phyloP scores from a whole-genome alignment of 1,140 invertebrate species.

The Antheraea mylitta region DNA sequence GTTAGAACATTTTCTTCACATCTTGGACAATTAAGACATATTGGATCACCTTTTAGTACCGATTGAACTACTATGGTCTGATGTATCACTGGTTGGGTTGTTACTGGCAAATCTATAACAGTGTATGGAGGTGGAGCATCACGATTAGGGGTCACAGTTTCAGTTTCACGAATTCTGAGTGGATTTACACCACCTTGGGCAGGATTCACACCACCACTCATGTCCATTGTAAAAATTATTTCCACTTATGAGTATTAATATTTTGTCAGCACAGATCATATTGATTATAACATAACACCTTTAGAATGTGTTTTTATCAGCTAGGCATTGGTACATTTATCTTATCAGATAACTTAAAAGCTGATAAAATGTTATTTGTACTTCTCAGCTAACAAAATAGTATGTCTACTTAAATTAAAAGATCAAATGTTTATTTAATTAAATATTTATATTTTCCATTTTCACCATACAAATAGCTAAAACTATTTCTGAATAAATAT shows the following conservation, averaged over 20 bases:
- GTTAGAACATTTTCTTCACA: slow-evolving; percentile 51
- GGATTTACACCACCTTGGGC: slow-evolving; percentile 21
- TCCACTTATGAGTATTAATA: slow-evolving; percentile 5
- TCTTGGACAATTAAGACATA: slow-evolving; percentile 42
- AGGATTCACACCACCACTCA: slow-evolving; percentile 28
- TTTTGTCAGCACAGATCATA: slow-evolving; percentile 16
- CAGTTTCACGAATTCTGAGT: slow-evolving; percentile 19
- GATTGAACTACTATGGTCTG: slow-evolving; percentile 52
- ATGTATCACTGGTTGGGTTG: slow-evolving; percentile 37
- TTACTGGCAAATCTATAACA: slow-evolving; percentile 22
- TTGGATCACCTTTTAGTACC: slow-evolving; percentile 41
- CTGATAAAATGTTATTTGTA: slow-evolving; percentile 7
- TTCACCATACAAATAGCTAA: neutral
- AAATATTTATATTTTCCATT: neutral
- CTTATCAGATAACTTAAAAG: slow-evolving; percentile 26
- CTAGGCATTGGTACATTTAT: slow-evolving; percentile 22
- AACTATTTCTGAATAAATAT: neutral
- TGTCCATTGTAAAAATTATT: slow-evolving; percentile 25
- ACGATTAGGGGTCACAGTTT: slow-evolving; percentile 21
- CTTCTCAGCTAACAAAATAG: neutral
- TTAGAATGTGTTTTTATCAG: slow-evolving; percentile 24
- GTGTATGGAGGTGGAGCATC: slow-evolving; percentile 58
- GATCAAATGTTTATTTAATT: neutral
- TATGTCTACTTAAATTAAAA: neutral
- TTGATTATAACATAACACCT: slow-evolving; percentile 30